Percentiles rank a stretch among this genome's conserved stretches.
These are phyloP conservation scores for Lasiommata megera DNA, from an alignment of 2,888 invertebrate genomes.

Conservation along the genomic window DNA sequence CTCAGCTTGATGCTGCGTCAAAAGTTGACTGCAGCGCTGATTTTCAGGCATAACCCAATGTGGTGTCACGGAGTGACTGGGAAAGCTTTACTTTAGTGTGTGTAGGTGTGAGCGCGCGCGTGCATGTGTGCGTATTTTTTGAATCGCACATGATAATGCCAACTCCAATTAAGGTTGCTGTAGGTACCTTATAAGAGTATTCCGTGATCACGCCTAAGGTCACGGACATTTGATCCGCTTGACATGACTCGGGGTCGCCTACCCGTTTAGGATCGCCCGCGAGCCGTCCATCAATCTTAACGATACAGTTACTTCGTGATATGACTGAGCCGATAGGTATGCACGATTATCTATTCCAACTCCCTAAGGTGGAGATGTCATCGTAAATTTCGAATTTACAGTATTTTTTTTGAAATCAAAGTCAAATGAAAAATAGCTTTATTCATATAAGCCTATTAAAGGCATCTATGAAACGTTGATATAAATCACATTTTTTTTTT, in stretches of 20 bases:
- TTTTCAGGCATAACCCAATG: no score
- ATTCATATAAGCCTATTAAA: no score
- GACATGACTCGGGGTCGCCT: slow-evolving; percentile 47
- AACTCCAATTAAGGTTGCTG: no score
- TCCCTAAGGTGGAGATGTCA: slow-evolving; percentile 16
- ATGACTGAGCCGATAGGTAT: slow-evolving; percentile 56
- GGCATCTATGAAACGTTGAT: no score
- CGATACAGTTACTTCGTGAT: slow-evolving; percentile 65
- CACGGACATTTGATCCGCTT: slow-evolving; percentile 64
- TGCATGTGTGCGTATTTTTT: no score
- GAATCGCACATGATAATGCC: no score
- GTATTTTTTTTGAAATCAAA: not conserved
- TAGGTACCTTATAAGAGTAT: slow-evolving; percentile 5
- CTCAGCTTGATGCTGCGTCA: no score
- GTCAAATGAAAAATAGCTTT: not conserved
- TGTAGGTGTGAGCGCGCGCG: no score
- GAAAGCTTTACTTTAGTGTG: no score
- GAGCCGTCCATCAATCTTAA: slow-evolving; percentile 52
- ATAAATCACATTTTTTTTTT: no score
- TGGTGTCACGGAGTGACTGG: no score
- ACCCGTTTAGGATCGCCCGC: slow-evolving; percentile 52
- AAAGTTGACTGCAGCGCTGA: no score
- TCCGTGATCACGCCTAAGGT: slow-evolving; percentile 34
- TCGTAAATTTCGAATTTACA: not conserved
- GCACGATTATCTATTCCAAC: slow-evolving; percentile 33